Percentiles rank a stretch among this genome's conserved stretches.
phyloP scores from a whole-genome alignment of 1,140 invertebrate species.

The Babylonia areolata region DNA sequence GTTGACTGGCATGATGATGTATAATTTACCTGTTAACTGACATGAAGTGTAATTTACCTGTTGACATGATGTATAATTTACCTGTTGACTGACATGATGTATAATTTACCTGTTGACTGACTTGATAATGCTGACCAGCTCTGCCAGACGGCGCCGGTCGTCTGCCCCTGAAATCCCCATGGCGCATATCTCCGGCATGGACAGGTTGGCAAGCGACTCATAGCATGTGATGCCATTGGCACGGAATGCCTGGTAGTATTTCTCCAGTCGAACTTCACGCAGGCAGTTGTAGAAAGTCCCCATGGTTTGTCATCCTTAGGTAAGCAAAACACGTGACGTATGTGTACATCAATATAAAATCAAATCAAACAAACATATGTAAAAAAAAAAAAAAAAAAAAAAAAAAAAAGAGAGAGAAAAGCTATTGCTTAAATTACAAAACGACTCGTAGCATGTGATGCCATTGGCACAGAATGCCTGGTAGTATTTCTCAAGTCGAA shows the following conservation, averaged over 20 bases:
- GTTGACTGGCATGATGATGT: too few species aligned
- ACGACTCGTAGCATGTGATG: slow-evolving; percentile 68
- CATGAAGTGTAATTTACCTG: too few species aligned
- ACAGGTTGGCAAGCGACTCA: slow-evolving; percentile 65
- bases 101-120: too few species aligned
- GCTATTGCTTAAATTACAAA: slow-evolving; percentile 30
- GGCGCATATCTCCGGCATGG: slow-evolving; percentile 63
- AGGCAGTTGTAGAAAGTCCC: slow-evolving; percentile 73
- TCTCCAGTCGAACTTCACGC: slow-evolving; percentile 68
- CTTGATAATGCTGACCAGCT: slow-evolving; percentile 72
- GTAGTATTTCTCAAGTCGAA: slow-evolving; percentile 71
- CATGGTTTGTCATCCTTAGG: slow-evolving; percentile 49
- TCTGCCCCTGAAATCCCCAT: slow-evolving; percentile 67
- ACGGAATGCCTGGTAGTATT: slow-evolving; percentile 69
- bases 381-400: too few species aligned
- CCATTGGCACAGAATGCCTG: slow-evolving; percentile 68
- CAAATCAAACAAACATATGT: too few species aligned
- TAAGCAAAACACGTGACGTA: too few species aligned
- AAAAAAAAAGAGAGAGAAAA: background rate
- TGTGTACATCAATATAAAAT: too few species aligned
- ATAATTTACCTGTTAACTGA: too few species aligned
- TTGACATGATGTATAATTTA: too few species aligned
- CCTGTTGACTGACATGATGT: too few species aligned
- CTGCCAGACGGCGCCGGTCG: slow-evolving; percentile 65
- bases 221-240: slow-evolving; percentile 70